Conservation (phyloP, 2,797 vertebrate species). For the Perodicticus potto region DNA sequence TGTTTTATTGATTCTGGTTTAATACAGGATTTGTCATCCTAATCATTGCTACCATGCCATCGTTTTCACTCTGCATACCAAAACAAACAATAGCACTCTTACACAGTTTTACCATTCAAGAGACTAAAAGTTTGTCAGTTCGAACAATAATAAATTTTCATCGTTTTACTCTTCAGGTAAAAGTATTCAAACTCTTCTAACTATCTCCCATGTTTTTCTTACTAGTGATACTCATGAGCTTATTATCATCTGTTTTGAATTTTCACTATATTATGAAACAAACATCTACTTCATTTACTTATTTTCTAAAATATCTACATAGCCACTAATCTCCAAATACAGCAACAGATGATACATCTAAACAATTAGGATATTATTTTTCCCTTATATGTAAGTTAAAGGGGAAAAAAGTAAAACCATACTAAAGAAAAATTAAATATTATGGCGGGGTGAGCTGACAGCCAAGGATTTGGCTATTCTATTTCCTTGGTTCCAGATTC, state of each 20-base stretch:
- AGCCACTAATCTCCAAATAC: background rate
- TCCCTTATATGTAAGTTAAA: constrained; percentile 15
- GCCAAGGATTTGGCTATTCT: background rate
- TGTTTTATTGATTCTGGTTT: background rate
- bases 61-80: background rate
- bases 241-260: background rate
- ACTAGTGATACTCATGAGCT: background rate
- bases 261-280: background rate
- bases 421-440: background rate
- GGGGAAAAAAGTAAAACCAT: background rate
- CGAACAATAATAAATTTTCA: background rate
- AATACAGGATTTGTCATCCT: background rate
- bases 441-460: background rate
- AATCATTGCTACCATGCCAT: background rate
- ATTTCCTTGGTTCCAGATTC: background rate
- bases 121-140: background rate
- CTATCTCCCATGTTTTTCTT: background rate
- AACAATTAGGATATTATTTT: background rate
- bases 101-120: background rate
- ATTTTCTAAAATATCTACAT: constrained; percentile 1
- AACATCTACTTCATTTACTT: background rate
- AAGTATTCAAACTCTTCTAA: background rate
- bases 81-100: background rate
- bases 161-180: background rate
- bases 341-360: background rate